phyloP scores from a whole-genome alignment of 2,797 vertebrate species.

The Toxotes lorentzi region DNA sequence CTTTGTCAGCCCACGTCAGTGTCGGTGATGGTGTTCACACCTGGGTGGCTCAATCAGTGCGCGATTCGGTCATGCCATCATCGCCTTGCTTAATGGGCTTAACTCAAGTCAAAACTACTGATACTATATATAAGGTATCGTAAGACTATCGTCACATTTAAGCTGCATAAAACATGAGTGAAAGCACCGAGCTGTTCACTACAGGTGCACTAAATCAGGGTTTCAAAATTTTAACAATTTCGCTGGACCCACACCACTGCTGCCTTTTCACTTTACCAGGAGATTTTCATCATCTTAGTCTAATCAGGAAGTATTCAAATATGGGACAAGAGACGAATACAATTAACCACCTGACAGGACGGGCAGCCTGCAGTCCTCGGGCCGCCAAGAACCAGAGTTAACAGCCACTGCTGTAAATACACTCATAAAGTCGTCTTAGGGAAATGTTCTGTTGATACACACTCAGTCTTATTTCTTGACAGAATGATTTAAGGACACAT shows the following conservation, averaged over 20 bases:
- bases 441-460: constrained; percentile 21
- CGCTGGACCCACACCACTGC: background rate
- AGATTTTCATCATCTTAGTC: constrained; percentile 4
- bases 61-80: background rate
- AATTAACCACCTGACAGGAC: constrained; percentile 30
- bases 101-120: background rate
- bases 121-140: background rate
- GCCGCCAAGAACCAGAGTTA: constrained; percentile 7
- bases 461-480: constrained; percentile 24
- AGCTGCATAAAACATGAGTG: background rate
- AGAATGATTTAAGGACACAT: constrained; percentile 65
- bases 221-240: background rate
- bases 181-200: background rate
- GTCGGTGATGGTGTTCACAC: constrained; percentile 23
- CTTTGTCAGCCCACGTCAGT: background rate
- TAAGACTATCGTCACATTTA: background rate
- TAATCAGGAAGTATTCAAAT: constrained; percentile 23
- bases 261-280: background rate
- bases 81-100: background rate
- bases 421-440: constrained; percentile 14
- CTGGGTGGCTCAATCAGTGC: constrained; percentile 1
- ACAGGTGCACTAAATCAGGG: background rate
- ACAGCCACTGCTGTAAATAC: constrained; percentile 20
- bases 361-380: background rate
- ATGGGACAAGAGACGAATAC: constrained; percentile 26